Evolutionary conservation across 64 coral and sea anemone species (phyloP), one percentile per base, ranked within the genome.

Genomic region (Catalaphyllia jardinei): DNA sequence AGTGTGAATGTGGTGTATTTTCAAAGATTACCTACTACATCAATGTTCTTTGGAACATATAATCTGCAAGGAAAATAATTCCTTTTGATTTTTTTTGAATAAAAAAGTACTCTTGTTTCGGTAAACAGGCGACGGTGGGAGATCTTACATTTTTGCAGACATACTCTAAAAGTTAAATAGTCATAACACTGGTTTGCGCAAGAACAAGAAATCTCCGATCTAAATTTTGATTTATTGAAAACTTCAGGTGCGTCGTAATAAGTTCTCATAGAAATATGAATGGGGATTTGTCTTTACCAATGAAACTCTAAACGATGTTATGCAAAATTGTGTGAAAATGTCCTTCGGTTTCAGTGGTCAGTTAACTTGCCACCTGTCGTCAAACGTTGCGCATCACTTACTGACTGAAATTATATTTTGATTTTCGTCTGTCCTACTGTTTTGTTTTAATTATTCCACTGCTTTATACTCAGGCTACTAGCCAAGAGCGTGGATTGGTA

Each of bases 401-500:
- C 17, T 24, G 38, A 76, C 38, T 14, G 18, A 49, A 76, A 76
- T 76, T 76, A 39, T 46, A 18, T 76, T 76, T 20, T 76, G 33
- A 46, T 67, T 85, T 85, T 35, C 10, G n/a, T 69, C 1, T 85
- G 8, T 17, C 81, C 81, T 29, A 35, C 62, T 16, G 81, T 71
- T 85, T 46, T 39, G n/a, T 46, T 85, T 85, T 24, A 85, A 71
- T 85, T 71, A 85, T 63, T 67, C 24, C 81, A 71, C 25, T 10
- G 35, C 38, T n/a, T 85, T 38, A 8, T 85, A 20, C 4, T 24
- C 22, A 67, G 31, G 42, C 42, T 38, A 69, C 28, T 65, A 22
- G 17, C 39, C 14, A 46, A 82, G 81, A 42, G 62, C 35, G 16
- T n/a, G 7, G 19, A 51, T 71, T 69, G 39, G n/a, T 38, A 64